Base-by-base conservation (phyloP, 2,888 invertebrate genomes). In the Listrodromus nycthemerus region DNA sequence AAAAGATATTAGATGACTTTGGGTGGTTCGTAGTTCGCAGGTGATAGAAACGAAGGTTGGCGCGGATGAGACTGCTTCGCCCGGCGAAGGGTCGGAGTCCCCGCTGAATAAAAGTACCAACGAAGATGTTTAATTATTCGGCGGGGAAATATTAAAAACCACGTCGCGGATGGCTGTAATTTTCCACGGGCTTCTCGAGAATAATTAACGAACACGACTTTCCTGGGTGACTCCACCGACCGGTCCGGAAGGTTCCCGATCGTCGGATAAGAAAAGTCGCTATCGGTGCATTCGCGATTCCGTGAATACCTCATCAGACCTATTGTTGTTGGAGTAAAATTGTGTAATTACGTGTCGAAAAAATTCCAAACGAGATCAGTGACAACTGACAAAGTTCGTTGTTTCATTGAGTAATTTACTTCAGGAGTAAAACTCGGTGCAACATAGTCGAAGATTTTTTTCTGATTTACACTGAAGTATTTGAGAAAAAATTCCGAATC, bases 1-100 rank as follows among this genome's bases (percentile, higher is more conserved):
- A 82, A 73, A 82, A 71, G 19, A 73, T 77, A 82, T 82, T 77
- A 71, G 45, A 67, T 66, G 77, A 82, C 82, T 77, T 50, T 48
- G 50, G 58, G 13, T 61, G 3, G 55, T 74, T 37, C 19, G 30
- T 27, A 2, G 55, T 74, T 37, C 19, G 30, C 19, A 2, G 30
- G 41, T 21, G 27, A 45, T 45, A 33, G 27, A 67, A 58, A 58
- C 27, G 33, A 61, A 27, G 45, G 58, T 13, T 33, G 21, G 21
- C 30, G n/a, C n/a, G 27, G 8, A 10, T 24, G 58, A 19, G 70
- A 21, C 65, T 10, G 65, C 10, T n/a, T 10, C 8, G 21, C 10
- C 10, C 21, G 10, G 19, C 3, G 33, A 21, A 19, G 21, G 37
- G 10, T 65, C 8, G 37, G 2, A 19, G 1, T 7, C 19, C 33